Conservation (phyloP, 2,797 vertebrate species). For the Macrochelys suwanniensis region DNA sequence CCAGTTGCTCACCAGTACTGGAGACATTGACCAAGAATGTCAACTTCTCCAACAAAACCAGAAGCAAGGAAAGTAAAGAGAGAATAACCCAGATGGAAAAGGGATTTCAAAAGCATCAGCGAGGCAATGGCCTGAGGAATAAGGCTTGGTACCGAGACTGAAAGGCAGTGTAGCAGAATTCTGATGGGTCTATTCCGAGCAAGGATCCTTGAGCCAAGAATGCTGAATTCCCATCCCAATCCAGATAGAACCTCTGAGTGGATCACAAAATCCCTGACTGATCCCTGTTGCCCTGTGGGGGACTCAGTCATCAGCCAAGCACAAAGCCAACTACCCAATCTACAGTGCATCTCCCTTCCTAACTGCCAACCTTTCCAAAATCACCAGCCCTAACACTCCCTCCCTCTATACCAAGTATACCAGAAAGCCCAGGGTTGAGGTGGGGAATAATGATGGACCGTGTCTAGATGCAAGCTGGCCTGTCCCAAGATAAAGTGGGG, state of each 20-base stretch:
- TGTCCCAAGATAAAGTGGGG: not conserved
- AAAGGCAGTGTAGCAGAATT: rapidly evolving
- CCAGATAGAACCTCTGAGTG: not conserved
- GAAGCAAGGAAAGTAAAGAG: not conserved
- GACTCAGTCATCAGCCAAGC: not conserved
- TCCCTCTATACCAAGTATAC: not conserved
- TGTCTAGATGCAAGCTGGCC: not conserved
- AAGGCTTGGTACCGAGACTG: not conserved
- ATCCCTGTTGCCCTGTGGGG: not conserved
- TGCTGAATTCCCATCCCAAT: not conserved
- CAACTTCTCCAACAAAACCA: not conserved
- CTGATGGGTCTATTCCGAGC: too few relatives aligned
- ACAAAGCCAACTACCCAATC: not conserved
- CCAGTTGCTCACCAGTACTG: not conserved
- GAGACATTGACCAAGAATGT: not conserved
- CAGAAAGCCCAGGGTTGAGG: not conserved
- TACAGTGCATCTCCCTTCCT: not conserved
- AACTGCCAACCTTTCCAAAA: not conserved
- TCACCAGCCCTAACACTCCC: not conserved
- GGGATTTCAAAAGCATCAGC: not conserved
- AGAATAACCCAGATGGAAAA: not conserved
- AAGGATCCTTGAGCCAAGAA: not conserved
- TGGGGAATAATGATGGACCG: not conserved
- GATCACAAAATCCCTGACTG: not conserved
- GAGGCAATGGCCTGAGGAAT: not conserved